These are phyloP conservation scores for Oreotragus oreotragus DNA, from an alignment of 2,113 vertebrate species.

Conservation along the genomic window DNA sequence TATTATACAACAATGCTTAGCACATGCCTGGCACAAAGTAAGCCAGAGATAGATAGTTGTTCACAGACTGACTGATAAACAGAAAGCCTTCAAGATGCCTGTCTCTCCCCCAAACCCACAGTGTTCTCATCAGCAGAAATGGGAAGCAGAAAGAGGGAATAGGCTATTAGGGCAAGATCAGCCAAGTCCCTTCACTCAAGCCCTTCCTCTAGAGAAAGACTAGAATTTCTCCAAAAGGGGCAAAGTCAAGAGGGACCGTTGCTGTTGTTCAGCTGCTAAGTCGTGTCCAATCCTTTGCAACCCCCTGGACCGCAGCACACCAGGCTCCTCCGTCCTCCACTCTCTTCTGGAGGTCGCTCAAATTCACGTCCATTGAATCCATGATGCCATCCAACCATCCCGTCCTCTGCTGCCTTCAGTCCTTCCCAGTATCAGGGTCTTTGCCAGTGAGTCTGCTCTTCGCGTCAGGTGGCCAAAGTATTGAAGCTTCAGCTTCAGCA, in stretches of 20 bases:
- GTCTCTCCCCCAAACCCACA: background rate
- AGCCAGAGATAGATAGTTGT: background rate
- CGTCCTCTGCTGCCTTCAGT: background rate
- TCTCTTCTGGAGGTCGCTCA: background rate
- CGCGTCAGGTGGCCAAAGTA: background rate
- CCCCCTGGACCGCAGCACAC: background rate
- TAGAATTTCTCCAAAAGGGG: fast-evolving
- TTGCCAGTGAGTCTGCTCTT: background rate
- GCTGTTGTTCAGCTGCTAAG: background rate
- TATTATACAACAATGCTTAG: background rate
- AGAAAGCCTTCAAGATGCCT: background rate
- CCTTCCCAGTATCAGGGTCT: background rate
- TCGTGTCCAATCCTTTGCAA: background rate
- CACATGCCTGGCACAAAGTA: background rate
- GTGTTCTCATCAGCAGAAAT: background rate
- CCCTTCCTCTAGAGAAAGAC: background rate
- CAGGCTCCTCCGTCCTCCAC: background rate
- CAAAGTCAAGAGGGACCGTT: fast-evolving
- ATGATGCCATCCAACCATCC: background rate
- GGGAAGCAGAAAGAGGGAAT: fast-evolving
- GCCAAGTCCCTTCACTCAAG: fast-evolving
- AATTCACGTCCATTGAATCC: background rate
- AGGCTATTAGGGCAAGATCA: background rate
- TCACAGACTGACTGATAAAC: background rate
- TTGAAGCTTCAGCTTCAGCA: background rate